Base-by-base conservation (phyloP, 2,113 vertebrate species). In the Ailuropoda melanoleuca region DNA sequence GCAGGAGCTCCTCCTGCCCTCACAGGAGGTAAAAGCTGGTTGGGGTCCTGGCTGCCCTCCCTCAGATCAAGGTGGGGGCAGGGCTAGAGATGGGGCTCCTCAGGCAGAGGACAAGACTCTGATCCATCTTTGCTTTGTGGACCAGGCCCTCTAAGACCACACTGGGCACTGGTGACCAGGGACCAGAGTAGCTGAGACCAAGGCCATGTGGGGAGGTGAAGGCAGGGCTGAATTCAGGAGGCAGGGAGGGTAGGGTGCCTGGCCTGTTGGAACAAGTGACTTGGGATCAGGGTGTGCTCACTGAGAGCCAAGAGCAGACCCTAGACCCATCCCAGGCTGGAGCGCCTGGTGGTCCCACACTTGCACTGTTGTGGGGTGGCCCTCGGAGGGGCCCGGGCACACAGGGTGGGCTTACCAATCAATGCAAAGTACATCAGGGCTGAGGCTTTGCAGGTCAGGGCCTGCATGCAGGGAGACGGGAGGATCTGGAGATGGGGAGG, bases 161-260 rank as follows among this genome's bases (percentile, higher is more conserved):
- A 11, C 4, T 70, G 53, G 77, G 64, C n/a, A 26, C 64, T 78
- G 70, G 46, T 85, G 74, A 92, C 37, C 34, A 94, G 95, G 95
- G 97, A 43, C 29, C 93, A 12, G 92, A 98, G 77, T 94, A 93
- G 39, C 80, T 89, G 80, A 96, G 70, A 37, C 72, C 10, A 29
- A 98, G 84, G 83, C 93, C 75, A 68, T 21, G 78, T 34, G 81
- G 96, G 53, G 96, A 98, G 39, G 87, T 70, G 8, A 88, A 96
- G 94, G 95, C 94, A 31, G 62, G 64, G 13, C 43, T 53, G 58
- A 11, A 3, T 10, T 8, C 50, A 3, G 34, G 87, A 43, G 50
- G 34, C 0, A 39, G 24, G 4, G 50, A 60, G 13, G 34, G 13
- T 11, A 6, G 60, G 53, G 50, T 4, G 3, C 37, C 29, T 60